phyloP scores from a whole-genome alignment of 2,113 vertebrate genomes.

The Cercocebus atys region DNA sequence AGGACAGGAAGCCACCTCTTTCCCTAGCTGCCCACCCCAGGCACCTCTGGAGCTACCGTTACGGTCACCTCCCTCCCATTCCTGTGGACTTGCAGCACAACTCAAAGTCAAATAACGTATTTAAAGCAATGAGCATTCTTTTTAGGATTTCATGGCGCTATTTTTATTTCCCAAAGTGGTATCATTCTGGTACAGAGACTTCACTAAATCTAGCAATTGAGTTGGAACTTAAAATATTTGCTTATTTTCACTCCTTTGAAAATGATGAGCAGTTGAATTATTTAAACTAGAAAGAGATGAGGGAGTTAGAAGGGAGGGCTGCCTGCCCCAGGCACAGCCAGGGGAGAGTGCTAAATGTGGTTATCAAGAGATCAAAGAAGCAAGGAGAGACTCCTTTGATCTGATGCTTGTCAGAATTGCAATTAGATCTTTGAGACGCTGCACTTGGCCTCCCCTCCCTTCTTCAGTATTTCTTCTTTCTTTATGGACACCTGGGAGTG shows the following conservation, averaged over 20 bases:
- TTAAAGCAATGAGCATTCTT: not conserved
- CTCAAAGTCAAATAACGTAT: not conserved
- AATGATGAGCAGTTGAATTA: conserved; percentile 63
- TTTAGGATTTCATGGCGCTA: not conserved
- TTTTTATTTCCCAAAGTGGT: not conserved
- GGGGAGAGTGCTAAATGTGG: conserved; percentile 68
- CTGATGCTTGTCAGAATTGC: conserved; percentile 68
- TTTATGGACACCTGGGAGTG: conserved; percentile 65
- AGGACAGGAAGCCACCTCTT: not conserved
- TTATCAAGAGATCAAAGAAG: conserved; percentile 79
- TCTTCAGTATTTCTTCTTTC: not conserved
- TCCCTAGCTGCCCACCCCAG: not conserved
- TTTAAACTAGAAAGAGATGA: conserved; percentile 64
- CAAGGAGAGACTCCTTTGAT: conserved; percentile 72
- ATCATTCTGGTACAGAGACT: not conserved
- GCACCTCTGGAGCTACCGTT: not conserved
- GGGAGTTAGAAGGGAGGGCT: conserved; percentile 44
- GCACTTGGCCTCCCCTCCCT: not conserved
- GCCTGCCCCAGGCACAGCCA: conserved; percentile 62
- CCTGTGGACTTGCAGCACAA: no score
- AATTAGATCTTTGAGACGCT: conserved; percentile 59
- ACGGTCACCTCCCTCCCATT: accelerated
- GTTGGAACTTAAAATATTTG: conserved; percentile 42
- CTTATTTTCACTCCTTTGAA: conserved; percentile 67
- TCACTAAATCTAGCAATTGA: not conserved